These are phyloP conservation scores for Brienomyrus longianalis DNA, from an alignment of 2,113 vertebrate species.

Conservation along the genomic window DNA sequence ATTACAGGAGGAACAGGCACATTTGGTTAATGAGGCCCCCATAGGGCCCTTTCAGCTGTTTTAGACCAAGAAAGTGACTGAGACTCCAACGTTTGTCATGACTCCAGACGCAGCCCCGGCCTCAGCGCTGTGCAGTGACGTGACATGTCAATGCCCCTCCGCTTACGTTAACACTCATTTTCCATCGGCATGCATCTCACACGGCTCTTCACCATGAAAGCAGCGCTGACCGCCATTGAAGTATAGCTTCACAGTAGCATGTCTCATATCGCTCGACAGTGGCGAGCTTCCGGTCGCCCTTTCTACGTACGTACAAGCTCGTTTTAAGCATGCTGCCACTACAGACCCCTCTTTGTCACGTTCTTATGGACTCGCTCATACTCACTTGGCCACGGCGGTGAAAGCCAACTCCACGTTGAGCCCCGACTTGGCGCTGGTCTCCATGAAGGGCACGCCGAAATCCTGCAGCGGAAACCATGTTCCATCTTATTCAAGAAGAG, in stretches of 20 bases:
- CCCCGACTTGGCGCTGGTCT: conserved; percentile 83
- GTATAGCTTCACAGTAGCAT: neutral
- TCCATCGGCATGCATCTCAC: neutral
- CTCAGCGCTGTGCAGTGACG: neutral
- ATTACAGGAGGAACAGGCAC: neutral
- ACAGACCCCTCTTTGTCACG: neutral
- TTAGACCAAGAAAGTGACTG: neutral
- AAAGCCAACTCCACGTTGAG: conserved; percentile 87
- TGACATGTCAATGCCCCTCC: neutral
- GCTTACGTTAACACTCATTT: neutral
- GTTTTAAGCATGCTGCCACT: neutral
- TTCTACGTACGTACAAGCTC: neutral
- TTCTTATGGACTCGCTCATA: neutral
- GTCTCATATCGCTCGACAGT: neutral
- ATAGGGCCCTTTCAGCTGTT: neutral
- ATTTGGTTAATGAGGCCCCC: neutral
- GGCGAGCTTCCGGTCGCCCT: neutral
- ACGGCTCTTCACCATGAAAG: neutral
- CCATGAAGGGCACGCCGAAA: conserved; percentile 88
- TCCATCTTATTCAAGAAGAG: neutral
- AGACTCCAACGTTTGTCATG: neutral
- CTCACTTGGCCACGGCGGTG: conserved; percentile 87
- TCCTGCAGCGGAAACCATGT: conserved; percentile 58
- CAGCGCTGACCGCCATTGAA: neutral
- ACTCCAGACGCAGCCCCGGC: neutral